Evolutionary conservation across 2,113 vertebrate species (phyloP).

Genomic region (Halcyon malimbica): DNA sequence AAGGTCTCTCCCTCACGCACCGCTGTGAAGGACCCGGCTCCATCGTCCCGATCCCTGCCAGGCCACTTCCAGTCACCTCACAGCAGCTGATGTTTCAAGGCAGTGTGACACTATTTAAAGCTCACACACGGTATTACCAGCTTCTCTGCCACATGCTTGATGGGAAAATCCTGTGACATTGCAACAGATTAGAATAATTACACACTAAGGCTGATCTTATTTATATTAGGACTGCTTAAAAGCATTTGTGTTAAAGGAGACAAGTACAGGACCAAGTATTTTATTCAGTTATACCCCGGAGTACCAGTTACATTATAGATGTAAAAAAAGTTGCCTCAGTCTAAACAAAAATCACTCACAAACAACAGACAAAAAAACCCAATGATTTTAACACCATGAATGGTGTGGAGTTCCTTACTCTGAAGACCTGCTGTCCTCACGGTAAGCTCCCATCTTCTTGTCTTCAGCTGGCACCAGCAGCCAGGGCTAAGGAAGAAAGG

Average conservation of each 20-base stretch:
- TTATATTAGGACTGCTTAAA: not conserved
- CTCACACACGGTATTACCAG: not conserved
- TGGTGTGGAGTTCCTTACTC: not conserved
- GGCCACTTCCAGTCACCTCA: not conserved
- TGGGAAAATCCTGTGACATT: not conserved
- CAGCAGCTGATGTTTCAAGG: not conserved
- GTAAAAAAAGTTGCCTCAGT: not conserved
- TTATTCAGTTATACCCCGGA: not conserved
- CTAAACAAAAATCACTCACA: not conserved
- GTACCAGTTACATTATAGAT: not conserved
- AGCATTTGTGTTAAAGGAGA: not conserved
- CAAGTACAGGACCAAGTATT: not conserved
- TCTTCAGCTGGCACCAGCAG: not conserved
- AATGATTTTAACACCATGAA: not conserved
- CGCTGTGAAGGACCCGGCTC: not conserved
- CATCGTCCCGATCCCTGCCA: not conserved
- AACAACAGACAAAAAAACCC: not conserved
- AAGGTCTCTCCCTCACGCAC: accelerated
- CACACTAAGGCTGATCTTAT: not conserved
- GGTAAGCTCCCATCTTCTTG: not conserved
- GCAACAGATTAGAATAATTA: not conserved
- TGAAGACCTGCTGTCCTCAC: not conserved
- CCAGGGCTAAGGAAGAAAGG: not conserved
- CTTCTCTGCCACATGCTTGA: not conserved
- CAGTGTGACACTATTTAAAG: not conserved